Percentiles rank a stretch among this genome's conserved stretches.
Evolutionary conservation across 2,113 vertebrate species (phyloP).

Genomic region (Lates calcarifer): DNA sequence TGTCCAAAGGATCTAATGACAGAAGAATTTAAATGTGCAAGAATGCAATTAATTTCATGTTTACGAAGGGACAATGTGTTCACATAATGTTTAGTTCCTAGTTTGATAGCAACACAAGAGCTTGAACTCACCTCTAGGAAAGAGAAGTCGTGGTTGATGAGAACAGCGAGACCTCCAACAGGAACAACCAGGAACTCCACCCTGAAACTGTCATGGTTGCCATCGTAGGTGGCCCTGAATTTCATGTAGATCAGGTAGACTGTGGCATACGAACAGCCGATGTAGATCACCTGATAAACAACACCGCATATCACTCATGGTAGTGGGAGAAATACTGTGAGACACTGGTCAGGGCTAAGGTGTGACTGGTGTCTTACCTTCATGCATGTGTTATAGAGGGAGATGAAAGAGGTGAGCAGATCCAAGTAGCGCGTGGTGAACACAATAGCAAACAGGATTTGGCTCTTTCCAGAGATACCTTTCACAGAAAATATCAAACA

Average conservation of each 20-base stretch:
- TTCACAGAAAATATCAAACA: slow-evolving; percentile 31
- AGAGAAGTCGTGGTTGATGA: slow-evolving; percentile 98
- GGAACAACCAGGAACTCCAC: slow-evolving; percentile 97
- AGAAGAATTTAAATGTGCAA: not conserved
- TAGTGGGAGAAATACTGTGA: not conserved
- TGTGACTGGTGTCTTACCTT: slow-evolving; percentile 86
- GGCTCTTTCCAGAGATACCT: slow-evolving; percentile 99
- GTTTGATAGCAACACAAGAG: not conserved
- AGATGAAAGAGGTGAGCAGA: slow-evolving; percentile 97
- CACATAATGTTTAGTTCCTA: not conserved
- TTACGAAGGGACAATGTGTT: not conserved
- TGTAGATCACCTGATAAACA: slow-evolving; percentile 91
- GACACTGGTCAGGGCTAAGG: not conserved
- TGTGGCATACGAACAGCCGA: slow-evolving; percentile 94
- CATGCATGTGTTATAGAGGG: slow-evolving; percentile 97
- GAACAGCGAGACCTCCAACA: slow-evolving; percentile 94
- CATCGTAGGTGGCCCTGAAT: slow-evolving; percentile 98
- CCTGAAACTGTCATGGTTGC: slow-evolving; percentile 98
- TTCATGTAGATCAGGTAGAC: slow-evolving; percentile 97
- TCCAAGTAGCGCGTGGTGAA: slow-evolving; percentile 99
- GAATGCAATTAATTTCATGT: not conserved
- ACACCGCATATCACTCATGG: not conserved
- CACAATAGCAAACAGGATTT: slow-evolving; percentile 97
- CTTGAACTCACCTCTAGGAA: slow-evolving; percentile 90
- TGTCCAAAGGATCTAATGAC: slow-evolving; percentile 95